Evolutionary conservation across 2,113 vertebrate species (phyloP).

Genomic region (Canis aureus): DNA sequence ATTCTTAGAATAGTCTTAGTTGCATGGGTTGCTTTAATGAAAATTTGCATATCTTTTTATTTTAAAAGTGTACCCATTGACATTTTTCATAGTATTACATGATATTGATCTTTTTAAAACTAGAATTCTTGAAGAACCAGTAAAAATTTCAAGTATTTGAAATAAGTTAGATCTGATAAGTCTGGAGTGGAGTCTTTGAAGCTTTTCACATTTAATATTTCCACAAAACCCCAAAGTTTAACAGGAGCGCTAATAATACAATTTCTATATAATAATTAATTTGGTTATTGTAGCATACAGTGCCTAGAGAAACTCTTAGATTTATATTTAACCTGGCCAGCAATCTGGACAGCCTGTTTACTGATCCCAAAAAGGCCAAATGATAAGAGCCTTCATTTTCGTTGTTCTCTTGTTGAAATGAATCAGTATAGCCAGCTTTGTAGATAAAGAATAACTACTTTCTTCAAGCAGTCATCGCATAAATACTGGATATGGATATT

Average conservation of each 20-base stretch:
- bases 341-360: neutral
- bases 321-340: constrained; percentile 13
- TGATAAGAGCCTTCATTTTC: neutral
- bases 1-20: neutral
- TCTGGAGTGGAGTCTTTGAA: neutral
- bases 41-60: neutral
- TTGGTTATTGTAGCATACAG: neutral
- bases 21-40: neutral
- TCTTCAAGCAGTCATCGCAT: neutral
- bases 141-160: constrained; percentile 48
- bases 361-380: neutral
- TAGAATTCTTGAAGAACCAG: neutral
- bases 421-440: neutral
- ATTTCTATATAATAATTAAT: neutral
- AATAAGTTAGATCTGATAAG: neutral
- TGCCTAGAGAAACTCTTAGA: neutral
- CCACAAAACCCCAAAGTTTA: neutral
- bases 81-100: neutral
- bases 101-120: neutral
- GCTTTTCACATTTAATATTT: constrained; percentile 31
- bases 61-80: neutral
- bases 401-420: neutral
- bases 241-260: neutral
- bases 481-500: constrained; percentile 31
- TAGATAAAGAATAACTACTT: neutral